These are phyloP conservation scores for Orchestia grillus DNA, from an alignment of 1,140 invertebrate species.

Conservation along the genomic window DNA sequence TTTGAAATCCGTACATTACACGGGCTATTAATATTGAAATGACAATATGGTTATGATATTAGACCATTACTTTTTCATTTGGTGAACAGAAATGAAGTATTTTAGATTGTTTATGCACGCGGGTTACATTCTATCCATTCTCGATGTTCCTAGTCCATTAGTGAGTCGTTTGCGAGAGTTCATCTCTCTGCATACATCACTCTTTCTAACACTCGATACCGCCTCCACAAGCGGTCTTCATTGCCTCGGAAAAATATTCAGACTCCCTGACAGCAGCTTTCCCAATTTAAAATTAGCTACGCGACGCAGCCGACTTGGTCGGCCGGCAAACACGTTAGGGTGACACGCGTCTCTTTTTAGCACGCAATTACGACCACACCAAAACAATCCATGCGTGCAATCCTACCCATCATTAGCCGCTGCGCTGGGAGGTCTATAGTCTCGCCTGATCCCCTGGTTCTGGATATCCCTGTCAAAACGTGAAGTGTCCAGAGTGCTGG, in stretches of 20 bases:
- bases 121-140: not conserved
- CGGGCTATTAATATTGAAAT: not conserved
- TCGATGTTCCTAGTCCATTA: not conserved
- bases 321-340: conserved; percentile 4
- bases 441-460: not conserved
- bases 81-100: not conserved
- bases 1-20: not conserved
- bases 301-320: not conserved
- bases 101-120: not conserved
- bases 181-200: not conserved
- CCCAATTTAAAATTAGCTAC: conserved; percentile 45
- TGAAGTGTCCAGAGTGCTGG: not conserved
- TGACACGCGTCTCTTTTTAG: conserved; percentile 46
- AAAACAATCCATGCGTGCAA: conserved; percentile 48
- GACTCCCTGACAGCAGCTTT: not conserved
- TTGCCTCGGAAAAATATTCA: not conserved
- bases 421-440: not conserved
- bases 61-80: too few species aligned
- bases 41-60: too few species aligned
- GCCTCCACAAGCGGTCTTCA: not conserved
- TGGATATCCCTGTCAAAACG: not conserved
- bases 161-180: too few species aligned
- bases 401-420: not conserved
- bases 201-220: not conserved
- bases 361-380: conserved; percentile 34